These are phyloP conservation scores for Dermatophagoides farinae DNA, from an alignment of 1,140 invertebrate genomes.

Conservation along the genomic window DNA sequence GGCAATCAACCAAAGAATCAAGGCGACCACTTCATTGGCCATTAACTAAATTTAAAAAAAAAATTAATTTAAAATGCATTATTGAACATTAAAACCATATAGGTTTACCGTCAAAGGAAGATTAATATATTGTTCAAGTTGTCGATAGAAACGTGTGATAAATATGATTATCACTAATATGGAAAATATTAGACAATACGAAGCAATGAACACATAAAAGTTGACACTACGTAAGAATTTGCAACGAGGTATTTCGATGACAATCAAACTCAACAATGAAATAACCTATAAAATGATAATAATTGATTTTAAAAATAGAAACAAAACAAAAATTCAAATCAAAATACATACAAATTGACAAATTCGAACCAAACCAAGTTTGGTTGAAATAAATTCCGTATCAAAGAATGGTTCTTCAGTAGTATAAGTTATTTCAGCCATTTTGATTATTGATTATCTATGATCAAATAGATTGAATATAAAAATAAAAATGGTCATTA, in stretches of 20 bases:
- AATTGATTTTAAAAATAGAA: background rate
- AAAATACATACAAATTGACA: conserved; percentile 9
- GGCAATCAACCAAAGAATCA: conserved; percentile 7
- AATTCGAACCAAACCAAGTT: conserved; percentile 10
- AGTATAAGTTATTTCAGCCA: conserved; percentile 6
- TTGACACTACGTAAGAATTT: background rate
- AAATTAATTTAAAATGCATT: background rate
- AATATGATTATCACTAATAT: conserved; percentile 11
- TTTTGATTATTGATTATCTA: background rate
- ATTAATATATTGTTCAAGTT: conserved; percentile 11
- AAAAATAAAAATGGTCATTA: background rate
- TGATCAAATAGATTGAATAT: background rate
- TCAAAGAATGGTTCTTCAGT: conserved; percentile 9
- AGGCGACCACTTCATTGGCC: conserved; percentile 1
- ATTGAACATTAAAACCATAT: background rate
- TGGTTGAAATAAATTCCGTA: conserved; percentile 10
- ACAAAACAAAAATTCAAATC: background rate
- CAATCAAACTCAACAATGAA: conserved; percentile 11
- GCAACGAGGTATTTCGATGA: conserved; percentile 9
- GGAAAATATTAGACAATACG: conserved; percentile 5
- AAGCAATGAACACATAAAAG: conserved; percentile 8
- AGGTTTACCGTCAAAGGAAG: conserved; percentile 10
- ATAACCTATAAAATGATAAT: conserved; percentile 1
- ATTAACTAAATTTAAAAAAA: background rate
- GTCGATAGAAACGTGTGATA: conserved; percentile 5